These are phyloP conservation scores for Montipora efflorescens DNA, from an alignment of 64 coral and sea anemone genomes.

Conservation along the genomic window DNA sequence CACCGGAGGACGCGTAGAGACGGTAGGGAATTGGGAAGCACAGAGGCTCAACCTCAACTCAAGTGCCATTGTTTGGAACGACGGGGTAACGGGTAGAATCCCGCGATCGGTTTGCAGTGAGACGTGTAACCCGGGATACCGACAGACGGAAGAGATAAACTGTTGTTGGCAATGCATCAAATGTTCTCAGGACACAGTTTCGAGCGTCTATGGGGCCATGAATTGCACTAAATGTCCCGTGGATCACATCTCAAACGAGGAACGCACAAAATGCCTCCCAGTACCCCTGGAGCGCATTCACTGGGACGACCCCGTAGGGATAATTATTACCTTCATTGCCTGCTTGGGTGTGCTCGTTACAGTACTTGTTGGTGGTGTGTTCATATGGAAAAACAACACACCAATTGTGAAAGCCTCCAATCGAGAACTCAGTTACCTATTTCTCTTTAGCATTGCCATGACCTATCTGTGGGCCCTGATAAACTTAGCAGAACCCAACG, in stretches of 20 bases:
- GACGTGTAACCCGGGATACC: slow-evolving; percentile 64
- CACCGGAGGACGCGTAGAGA: slow-evolving; percentile 17
- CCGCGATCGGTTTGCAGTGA: slow-evolving; percentile 84
- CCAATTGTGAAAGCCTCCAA: slow-evolving; percentile 89
- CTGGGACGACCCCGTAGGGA: slow-evolving; percentile 31
- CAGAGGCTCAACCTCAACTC: slow-evolving; percentile 7
- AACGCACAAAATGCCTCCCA: slow-evolving; percentile 44
- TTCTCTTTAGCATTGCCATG: slow-evolving; percentile 79
- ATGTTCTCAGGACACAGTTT: slow-evolving; percentile 66
- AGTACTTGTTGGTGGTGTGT: slow-evolving; percentile 50
- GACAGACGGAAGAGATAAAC: neutral
- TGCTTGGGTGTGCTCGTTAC: slow-evolving; percentile 32
- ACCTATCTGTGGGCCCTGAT: slow-evolving; percentile 76
- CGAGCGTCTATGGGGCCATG: slow-evolving; percentile 45
- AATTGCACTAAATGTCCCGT: slow-evolving; percentile 66
- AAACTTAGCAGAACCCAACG: slow-evolving; percentile 63
- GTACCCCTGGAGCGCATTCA: slow-evolving; percentile 57
- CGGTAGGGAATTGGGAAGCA: slow-evolving; percentile 78
- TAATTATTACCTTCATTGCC: slow-evolving; percentile 47
- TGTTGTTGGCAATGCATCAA: slow-evolving; percentile 90
- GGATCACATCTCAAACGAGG: slow-evolving; percentile 62
- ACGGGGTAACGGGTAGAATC: slow-evolving; percentile 18
- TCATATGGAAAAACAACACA: slow-evolving; percentile 50
- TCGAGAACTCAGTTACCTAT: slow-evolving; percentile 78
- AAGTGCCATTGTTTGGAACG: slow-evolving; percentile 66